Percentiles rank a stretch among this genome's conserved stretches.
phyloP scores from a whole-genome alignment of 2,113 vertebrate genomes.

The Sula dactylatra region DNA sequence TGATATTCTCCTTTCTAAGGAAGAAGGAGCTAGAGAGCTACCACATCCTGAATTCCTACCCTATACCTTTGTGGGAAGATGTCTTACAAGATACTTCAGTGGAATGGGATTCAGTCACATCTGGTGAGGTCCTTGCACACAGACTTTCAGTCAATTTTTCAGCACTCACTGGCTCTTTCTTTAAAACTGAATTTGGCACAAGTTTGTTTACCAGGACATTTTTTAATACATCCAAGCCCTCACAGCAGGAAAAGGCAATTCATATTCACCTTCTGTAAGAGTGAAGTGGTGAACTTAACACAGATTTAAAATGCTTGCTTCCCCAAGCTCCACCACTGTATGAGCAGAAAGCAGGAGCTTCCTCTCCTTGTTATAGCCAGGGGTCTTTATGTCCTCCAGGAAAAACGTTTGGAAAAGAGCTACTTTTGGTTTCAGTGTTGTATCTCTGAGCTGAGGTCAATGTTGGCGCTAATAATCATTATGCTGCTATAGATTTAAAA shows the following conservation, averaged over 20 bases:
- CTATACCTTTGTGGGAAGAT: background rate
- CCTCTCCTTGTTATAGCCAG: background rate
- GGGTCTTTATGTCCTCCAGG: background rate
- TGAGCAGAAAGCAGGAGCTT: background rate
- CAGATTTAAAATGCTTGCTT: background rate
- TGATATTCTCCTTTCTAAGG: background rate
- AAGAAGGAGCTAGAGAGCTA: background rate
- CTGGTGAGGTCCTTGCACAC: background rate
- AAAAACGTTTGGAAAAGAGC: background rate
- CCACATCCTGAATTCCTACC: background rate
- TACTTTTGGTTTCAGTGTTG: background rate
- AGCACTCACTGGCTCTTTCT: background rate
- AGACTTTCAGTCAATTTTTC: background rate
- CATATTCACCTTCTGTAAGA: background rate
- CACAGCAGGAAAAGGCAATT: background rate
- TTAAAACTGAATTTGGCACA: background rate
- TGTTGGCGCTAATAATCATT: background rate
- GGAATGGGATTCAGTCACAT: background rate
- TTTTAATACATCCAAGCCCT: background rate
- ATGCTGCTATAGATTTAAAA: background rate
- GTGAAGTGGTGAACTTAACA: background rate
- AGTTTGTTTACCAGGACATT: background rate
- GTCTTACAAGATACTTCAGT: background rate
- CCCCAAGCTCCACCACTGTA: background rate
- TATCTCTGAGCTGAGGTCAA: background rate